Base-by-base conservation (phyloP, 2,113 vertebrate species). In the Sphaerodactylus townsendi region DNA sequence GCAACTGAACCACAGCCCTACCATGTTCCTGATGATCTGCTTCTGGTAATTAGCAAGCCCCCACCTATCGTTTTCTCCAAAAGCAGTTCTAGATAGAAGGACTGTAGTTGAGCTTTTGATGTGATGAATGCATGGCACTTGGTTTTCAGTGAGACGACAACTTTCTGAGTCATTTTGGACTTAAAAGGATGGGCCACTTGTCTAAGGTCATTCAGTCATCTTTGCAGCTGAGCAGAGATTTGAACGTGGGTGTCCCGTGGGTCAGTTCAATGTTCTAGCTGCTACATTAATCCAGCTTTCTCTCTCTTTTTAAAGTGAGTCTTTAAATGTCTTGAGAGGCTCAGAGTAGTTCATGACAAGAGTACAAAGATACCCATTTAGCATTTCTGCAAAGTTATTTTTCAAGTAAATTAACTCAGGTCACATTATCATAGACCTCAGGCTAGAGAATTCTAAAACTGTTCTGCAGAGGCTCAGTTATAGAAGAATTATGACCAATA, bases 371-470 rank as follows among this genome's bases (percentile, higher is more conserved):
- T 3, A 89, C 64, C 39, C 89, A 88, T 86, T 90, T 10, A 65
- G 33, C 1, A 35, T 85, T 85, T 88, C 76, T 50, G 37, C 86
- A 90, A 91, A 89, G 46, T 81, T 87, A 15, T 88, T 91, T 92
- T 87, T 90, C 90, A 87, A 92, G 92, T 90, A 90, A 88, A 90
- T 59, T 13, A 74, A 90, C 25, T 88, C 84, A 75, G 87, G 56
- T 66, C 71, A 80, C 21, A 37, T 19, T 89, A 21, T 56, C 19
- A 41, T 33, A 14, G 1, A 53, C 3, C 77, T 84, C 92, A 8
- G 83, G 62, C 37, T 85, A 76, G 5, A 76, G 77, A 79, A 21
- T 64, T 71, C 50, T 86, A 50, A 6, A 74, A 53, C 73, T 76
- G 48, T 35, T 56, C 65, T 53, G 33, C 14, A 3, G 13, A 72